Evolutionary conservation across 2,113 vertebrate species (phyloP).

Genomic region (Ifrita kowaldi): DNA sequence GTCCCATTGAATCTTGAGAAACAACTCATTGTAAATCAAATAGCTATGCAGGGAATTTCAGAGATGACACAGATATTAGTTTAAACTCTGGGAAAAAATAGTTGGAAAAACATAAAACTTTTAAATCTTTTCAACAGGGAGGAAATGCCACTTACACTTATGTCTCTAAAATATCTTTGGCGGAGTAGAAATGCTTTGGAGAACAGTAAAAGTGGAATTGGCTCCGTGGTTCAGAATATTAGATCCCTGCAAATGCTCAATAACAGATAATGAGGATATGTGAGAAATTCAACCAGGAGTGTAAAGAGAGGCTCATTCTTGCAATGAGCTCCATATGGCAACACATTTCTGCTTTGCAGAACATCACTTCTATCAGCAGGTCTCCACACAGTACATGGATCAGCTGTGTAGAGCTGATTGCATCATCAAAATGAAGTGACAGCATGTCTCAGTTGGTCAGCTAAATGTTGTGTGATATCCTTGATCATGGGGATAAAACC

Average conservation of each 20-base stretch:
- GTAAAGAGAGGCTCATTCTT: constrained; percentile 33
- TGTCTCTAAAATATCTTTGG: neutral
- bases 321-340: constrained; percentile 57
- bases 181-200: constrained; percentile 3
- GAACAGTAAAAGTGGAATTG: constrained; percentile 12
- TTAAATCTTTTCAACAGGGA: neutral
- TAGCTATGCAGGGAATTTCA: neutral
- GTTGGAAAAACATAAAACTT: neutral
- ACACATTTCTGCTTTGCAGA: constrained; percentile 42
- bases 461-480: neutral
- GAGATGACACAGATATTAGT: neutral
- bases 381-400: neutral
- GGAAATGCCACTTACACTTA: neutral
- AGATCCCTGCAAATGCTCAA: constrained; percentile 14
- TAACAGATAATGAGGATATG: constrained; percentile 47
- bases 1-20: neutral
- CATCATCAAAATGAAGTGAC: constrained; percentile 13
- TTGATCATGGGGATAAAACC: neutral
- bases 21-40: neutral
- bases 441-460: neutral
- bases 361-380: constrained; percentile 30
- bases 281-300: constrained; percentile 47
- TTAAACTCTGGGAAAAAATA: neutral
- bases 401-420: neutral
- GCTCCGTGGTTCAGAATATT: neutral